Evolutionary conservation across 2,888 invertebrate genomes (phyloP).

Genomic region (Drosophila paranaensis): DNA sequence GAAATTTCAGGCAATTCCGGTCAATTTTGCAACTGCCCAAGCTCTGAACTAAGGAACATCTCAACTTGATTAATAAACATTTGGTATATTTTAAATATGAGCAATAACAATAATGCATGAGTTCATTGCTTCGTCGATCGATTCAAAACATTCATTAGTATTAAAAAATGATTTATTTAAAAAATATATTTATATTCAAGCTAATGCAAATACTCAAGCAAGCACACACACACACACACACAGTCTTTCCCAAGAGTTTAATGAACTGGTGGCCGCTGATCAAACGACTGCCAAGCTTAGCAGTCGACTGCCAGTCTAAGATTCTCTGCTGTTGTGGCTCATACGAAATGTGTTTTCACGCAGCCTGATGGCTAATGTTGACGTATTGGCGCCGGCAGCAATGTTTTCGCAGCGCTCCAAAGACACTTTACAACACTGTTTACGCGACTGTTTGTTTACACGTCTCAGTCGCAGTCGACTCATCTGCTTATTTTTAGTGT

Average conservation of each 20-base stretch:
- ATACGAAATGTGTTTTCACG: too few relatives aligned
- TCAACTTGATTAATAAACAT: too few relatives aligned
- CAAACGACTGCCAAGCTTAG: background rate
- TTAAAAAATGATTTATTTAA: background rate
- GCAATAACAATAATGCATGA: too few relatives aligned
- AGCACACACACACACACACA: background rate
- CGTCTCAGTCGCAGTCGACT: background rate
- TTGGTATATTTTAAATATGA: too few relatives aligned
- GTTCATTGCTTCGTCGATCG: too few relatives aligned
- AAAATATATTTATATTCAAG: too few relatives aligned
- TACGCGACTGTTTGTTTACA: conserved; percentile 8
- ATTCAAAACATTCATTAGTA: background rate
- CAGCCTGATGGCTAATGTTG: background rate
- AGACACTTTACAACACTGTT: conserved; percentile 15
- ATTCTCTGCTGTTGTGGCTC: background rate
- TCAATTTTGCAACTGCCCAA: too few relatives aligned
- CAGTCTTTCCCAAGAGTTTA: background rate
- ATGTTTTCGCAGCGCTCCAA: background rate
- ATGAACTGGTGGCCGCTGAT: background rate
- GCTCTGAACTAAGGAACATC: too few relatives aligned
- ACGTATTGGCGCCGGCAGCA: background rate
- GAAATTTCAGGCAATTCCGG: too few relatives aligned
- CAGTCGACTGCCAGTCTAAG: background rate
- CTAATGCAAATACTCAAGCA: too few relatives aligned
- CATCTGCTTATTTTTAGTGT: conserved; percentile 7